Evolutionary conservation across 2,797 vertebrate species (phyloP).

Genomic region (Sebastes ruberrimus): DNA sequence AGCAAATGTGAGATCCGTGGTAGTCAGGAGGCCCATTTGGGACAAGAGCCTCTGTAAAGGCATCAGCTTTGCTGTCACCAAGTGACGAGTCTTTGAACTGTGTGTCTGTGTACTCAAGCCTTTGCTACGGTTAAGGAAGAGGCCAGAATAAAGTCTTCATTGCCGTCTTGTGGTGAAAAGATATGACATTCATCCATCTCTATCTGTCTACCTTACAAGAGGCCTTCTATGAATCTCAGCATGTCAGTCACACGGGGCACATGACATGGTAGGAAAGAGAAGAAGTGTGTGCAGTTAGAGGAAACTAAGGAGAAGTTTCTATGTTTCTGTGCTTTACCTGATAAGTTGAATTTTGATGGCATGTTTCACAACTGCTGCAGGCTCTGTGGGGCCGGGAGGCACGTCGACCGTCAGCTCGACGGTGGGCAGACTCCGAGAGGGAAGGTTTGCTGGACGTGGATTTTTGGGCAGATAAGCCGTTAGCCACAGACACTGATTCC

Average conservation of each 20-base stretch:
- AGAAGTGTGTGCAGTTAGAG: background rate
- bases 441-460: background rate
- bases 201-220: background rate
- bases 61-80: constrained; percentile 37
- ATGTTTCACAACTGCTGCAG: constrained; percentile 87
- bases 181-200: background rate
- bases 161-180: constrained; percentile 85
- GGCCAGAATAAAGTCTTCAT: constrained; percentile 83
- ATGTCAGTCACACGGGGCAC: background rate
- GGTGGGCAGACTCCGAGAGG: constrained; percentile 79
- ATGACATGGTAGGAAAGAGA: background rate
- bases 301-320: background rate
- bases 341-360: constrained; percentile 89
- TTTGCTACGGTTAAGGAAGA: background rate
- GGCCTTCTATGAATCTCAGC: background rate
- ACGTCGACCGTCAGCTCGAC: constrained; percentile 84
- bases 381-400: constrained; percentile 76
- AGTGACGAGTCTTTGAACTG: constrained; percentile 43
- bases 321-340: constrained; percentile 80
- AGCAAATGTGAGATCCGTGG: constrained; percentile 71
- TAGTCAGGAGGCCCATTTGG: constrained; percentile 85
- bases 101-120: background rate
- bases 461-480: no score
- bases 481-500: fast-evolving
- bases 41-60: constrained; percentile 84